Evolutionary conservation across 2,113 vertebrate genomes (phyloP).

Genomic region (Limnothrissa miodon): DNA sequence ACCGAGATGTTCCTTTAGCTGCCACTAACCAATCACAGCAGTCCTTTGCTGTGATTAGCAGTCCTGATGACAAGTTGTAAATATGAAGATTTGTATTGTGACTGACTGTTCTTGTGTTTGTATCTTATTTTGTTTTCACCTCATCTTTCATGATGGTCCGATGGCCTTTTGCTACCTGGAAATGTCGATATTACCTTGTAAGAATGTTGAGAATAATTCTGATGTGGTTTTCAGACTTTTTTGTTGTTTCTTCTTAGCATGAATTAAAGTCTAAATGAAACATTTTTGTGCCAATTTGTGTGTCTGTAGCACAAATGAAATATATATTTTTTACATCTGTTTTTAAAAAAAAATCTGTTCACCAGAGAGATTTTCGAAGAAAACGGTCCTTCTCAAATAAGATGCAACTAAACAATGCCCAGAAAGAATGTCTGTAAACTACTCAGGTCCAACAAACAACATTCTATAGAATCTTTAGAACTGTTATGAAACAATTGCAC

Average conservation of each 20-base stretch:
- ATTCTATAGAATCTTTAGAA: not conserved
- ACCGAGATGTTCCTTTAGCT: not conserved
- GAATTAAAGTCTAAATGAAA: slow-evolving; percentile 37
- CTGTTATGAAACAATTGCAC: not conserved
- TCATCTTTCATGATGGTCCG: not conserved
- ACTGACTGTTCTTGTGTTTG: not conserved
- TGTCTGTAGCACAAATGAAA: not conserved
- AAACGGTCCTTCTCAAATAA: too few species aligned
- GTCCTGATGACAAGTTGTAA: slow-evolving; percentile 1
- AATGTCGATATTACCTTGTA: not conserved
- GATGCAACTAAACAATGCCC: too few species aligned
- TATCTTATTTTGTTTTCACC: not conserved
- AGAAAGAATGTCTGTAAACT: not conserved
- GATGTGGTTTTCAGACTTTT: not conserved
- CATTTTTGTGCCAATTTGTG: not conserved
- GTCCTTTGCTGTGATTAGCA: not conserved
- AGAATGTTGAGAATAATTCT: not conserved
- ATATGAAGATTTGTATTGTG: slow-evolving; percentile 6
- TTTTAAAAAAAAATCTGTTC: too few species aligned
- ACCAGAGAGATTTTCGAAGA: too few species aligned
- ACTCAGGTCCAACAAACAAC: not conserved
- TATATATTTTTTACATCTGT: too few species aligned
- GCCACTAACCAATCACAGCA: not conserved
- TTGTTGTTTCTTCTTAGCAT: slow-evolving; percentile 32
- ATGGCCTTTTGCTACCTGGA: not conserved